phyloP scores from a whole-genome alignment of 2,888 invertebrate species.

The Bombyx huttoni region DNA sequence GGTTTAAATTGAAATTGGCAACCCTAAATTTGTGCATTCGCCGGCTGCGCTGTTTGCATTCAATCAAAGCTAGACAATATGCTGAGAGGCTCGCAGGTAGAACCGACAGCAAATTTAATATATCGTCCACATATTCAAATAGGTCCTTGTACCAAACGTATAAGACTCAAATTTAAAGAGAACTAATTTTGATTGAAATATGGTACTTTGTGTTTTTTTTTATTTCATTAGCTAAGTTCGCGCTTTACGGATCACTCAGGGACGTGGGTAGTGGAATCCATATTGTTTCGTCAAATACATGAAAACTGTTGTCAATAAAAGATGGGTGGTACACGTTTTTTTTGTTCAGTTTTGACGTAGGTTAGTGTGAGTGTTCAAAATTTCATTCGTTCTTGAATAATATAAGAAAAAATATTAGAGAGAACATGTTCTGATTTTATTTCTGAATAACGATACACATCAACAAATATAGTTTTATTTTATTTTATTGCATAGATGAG shows the following conservation, averaged over 20 bases:
- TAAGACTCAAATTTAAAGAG: conserved; percentile 14
- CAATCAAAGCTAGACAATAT: conserved; percentile 58
- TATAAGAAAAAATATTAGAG: neutral
- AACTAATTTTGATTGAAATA: neutral
- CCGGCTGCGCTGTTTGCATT: conserved; percentile 62
- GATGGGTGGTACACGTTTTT: conserved; percentile 46
- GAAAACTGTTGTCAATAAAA: conserved; percentile 63
- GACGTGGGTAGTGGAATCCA: conserved; percentile 43
- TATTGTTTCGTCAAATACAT: conserved; percentile 67
- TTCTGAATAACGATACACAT: no score
- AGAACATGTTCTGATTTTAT: no score
- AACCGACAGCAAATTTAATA: conserved; percentile 28
- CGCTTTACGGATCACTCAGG: conserved; percentile 60
- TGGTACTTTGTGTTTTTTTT: conserved; percentile 58
- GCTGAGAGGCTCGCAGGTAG: conserved; percentile 62
- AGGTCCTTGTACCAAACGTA: conserved; percentile 11
- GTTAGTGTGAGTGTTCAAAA: neutral
- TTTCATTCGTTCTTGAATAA: neutral
- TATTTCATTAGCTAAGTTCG: conserved; percentile 70
- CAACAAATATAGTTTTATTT: neutral
- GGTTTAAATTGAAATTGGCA: conserved; percentile 23
- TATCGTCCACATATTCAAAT: conserved; percentile 3
- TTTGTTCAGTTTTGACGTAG: conserved; percentile 19
- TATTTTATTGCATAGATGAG: no score
- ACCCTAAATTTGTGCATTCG: conserved; percentile 45